Percentiles rank a stretch among this genome's conserved stretches.
Conservation (phyloP, 2,888 invertebrate species). For the Fragum fragum region DNA sequence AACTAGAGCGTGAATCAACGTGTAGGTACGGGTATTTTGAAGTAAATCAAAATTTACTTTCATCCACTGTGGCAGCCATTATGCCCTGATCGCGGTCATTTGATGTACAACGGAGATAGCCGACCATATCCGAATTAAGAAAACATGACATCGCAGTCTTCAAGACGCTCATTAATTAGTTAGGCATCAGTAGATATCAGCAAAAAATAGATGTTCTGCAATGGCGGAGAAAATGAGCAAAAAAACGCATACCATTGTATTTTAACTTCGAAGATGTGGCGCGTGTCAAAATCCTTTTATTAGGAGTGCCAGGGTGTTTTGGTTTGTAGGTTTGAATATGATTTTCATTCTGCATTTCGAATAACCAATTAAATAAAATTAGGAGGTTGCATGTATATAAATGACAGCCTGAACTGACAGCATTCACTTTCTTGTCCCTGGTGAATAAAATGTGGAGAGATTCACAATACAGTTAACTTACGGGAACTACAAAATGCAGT, state of each 20-base stretch:
- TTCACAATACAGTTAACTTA: no score
- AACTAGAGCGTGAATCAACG: no score
- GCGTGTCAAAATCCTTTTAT: not conserved
- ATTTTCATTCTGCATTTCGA: no score
- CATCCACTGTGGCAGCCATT: slow-evolving; percentile 56
- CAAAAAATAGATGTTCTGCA: slow-evolving; percentile 13
- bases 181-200: slow-evolving; percentile 15
- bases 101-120: slow-evolving; percentile 66
- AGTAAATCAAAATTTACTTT: not conserved
- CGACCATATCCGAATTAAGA: slow-evolving; percentile 33
- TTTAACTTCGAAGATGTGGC: not conserved
- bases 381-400: no score
- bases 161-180: slow-evolving; percentile 31
- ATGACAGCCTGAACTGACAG: no score
- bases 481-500: no score
- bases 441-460: no score
- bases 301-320: not conserved
- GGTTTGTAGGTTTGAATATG: no score
- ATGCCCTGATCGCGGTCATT: slow-evolving; percentile 56
- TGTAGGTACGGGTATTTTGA: no score
- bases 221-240: slow-evolving; percentile 8
- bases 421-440: no score
- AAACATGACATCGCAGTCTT: slow-evolving; percentile 45
- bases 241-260: slow-evolving; percentile 11
- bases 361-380: no score